Base-by-base conservation (phyloP, 2,888 invertebrate genomes). In the Epinotia ramella region DNA sequence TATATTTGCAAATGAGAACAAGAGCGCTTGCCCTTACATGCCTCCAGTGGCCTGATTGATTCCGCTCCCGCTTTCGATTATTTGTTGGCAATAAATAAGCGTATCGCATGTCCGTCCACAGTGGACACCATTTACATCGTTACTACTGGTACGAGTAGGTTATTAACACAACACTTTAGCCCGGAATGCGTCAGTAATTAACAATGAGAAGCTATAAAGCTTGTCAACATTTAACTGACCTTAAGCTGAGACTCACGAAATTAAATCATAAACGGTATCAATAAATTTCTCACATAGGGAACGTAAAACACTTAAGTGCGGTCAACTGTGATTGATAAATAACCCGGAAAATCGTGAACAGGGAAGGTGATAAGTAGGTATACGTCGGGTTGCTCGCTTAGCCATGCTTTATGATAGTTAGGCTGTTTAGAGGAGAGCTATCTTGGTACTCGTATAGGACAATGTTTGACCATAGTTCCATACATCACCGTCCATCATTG, bases 11-110 rank as follows among this genome's bases (percentile, higher is more conserved):
- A 76, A 74, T 78, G 33, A 60, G 74, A 77, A 77, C 77, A 76
- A 63, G 76, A 67, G 56, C 63, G 73, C 56, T 80, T 79, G 80
- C 83, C 81, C 81, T 85, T 85, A 81, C 79, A 80, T 80, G 82
- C 77, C 77, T 77, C 57, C 79, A 80, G 80, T 79, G 75, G 80
- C 79, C 84, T 87, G 87, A 88, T 86, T 88, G 87, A 87, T 86
- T 85, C 77, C 82, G 82, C 78, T 80, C 76, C 82, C 77, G 81
- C 79, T 82, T 81, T 85, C 81, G 81, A 86, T 86, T 84, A 81
- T 82, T 82, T 76, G 79, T 77, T 70, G 78, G 80, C 80, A 83
- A 84, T 87, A 86, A 87, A 87, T 85, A 78, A 81, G 76, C 46
- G 71, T 66, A 74, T 77, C 72, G 77, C 78, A 73, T 77, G 77